phyloP scores from a whole-genome alignment of 2,888 invertebrate species.

The Aplocera efformata region DNA sequence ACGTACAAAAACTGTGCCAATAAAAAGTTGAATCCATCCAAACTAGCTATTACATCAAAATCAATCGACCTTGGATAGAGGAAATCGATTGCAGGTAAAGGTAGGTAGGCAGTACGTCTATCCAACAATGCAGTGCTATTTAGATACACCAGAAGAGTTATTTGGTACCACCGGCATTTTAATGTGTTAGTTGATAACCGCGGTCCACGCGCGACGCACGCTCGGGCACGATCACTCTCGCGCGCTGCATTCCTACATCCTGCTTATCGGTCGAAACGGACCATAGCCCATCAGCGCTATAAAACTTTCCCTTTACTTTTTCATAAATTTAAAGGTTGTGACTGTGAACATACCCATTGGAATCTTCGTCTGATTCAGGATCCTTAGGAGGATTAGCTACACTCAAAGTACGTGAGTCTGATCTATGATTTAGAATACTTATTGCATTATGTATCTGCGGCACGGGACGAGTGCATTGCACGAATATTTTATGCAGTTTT shows the following conservation, averaged over 20 bases:
- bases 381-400: conserved; percentile 33
- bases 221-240: conserved; percentile 41
- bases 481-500: conserved; percentile 31
- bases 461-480: conserved; percentile 41
- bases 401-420: conserved; percentile 61
- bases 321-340: conserved; percentile 10
- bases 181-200: conserved; percentile 74
- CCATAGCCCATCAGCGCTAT: conserved; percentile 6
- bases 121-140: conserved; percentile 41
- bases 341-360: not conserved
- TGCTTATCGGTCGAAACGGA: conserved; percentile 33
- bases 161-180: conserved; percentile 54
- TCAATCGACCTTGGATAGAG: conserved; percentile 8
- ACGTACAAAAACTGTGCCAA: too few relatives aligned
- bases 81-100: conserved; percentile 11
- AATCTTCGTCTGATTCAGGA: not conserved
- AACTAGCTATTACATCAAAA: conserved; percentile 10
- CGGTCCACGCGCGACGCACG: conserved; percentile 59
- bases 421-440: conserved; percentile 40
- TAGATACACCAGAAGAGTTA: conserved; percentile 43
- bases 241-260: conserved; percentile 25
- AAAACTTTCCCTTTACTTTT: conserved; percentile 12
- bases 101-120: conserved; percentile 1
- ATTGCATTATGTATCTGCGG: conserved; percentile 47
- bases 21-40: too few relatives aligned